Evolutionary conservation across 2,797 vertebrate genomes (phyloP), one percentile per base, ranked within the genome.

Genomic region (Micromesistius poutassou): DNA sequence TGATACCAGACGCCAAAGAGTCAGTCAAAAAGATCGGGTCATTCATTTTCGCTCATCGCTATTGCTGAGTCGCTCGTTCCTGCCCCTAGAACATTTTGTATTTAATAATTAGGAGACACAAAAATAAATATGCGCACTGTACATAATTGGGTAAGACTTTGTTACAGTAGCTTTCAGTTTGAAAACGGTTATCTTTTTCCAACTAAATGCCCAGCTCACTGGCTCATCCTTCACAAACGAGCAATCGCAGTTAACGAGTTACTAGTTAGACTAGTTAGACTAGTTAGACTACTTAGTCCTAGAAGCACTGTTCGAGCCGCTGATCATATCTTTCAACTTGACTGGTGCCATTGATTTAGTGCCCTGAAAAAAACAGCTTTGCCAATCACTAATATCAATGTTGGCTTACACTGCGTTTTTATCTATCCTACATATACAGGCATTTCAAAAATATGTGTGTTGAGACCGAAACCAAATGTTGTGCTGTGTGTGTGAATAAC

Each of bases 361-460:
- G 25, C 62, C 25, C 62, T 66, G 62, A 66, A 62, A 16, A n/a
- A n/a, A 66, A 4, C 62, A 25, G n/a, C 55, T 66, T 66, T 66
- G 19, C 22, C 55, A 22, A 66, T 25, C 55, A 30, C 9, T 35
- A 80, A 28, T 87, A 42, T 42, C 3, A 12, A 42, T 13, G 40
- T 42, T 42, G 40, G 12, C 40, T 42, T 42, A 42, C 40, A 42
- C 40, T 42, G 12, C 12, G 3, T 42, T 14, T 14, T 42, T 14
- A 42, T 42, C 40, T 14, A 42, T 10, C 40, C 40, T 42, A 42
- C 40, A 13, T 13, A 2, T 12, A 66, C 62, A 28, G n/a, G 62
- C n/a, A 66, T 66, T 8, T 66, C 2, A 62, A 19, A 62, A 16
- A 62, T 25, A 1, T 62, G 13, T 25, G 62, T 68, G 62, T 68